Base-by-base conservation (phyloP, 2,113 vertebrate species). In the Catagonus wagneri region DNA sequence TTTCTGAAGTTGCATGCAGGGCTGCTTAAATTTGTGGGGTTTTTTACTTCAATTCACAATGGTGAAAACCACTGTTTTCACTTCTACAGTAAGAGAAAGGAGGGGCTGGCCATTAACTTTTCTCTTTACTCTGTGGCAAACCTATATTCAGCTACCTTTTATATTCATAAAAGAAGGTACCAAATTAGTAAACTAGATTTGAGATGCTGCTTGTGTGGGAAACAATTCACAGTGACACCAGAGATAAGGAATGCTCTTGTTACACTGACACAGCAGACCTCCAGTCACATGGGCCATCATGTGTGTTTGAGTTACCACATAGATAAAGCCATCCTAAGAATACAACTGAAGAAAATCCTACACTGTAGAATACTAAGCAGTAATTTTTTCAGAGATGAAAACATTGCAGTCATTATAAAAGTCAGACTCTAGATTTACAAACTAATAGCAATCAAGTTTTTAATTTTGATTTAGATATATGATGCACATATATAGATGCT, bases 41-140 rank as follows among this genome's bases (percentile, higher is more conserved):
- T 66, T 94, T 61, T n/a, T 6, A 36, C 36, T 96, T 32, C 25
- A 90, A 78, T 69, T 78, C 83, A 32, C 23, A 66, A 27, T 52
- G 17, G 25, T 56, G 17, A 74, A 56, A 69, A 75, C 1, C 29
- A 60, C 36, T 39, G 27, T 76, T 72, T 83, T 87, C 44, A 92
- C 16, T 89, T 92, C 52, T 71, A 60, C 75, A 87, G 14, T 32
- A 94, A 88, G n/a, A 95, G 39, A 68, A 78, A 93, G 29, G n/a
- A 76, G 19, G 61, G 5, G 20, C 6, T 23, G 2, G 10, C 11
- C n/a, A 58, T 50, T 91, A 56, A n/a, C 52, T 75, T 89, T 85
- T 76, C 27, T 56, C 50, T 54, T 81, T 58, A 36, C 15, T 68
- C 39, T 75, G 25, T 78, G 17, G 54, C 9, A 78, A 87, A 66